Evolutionary conservation across 1,140 invertebrate species (phyloP).

Genomic region (fruit fly (Drosophila melanogaster)): DNA sequence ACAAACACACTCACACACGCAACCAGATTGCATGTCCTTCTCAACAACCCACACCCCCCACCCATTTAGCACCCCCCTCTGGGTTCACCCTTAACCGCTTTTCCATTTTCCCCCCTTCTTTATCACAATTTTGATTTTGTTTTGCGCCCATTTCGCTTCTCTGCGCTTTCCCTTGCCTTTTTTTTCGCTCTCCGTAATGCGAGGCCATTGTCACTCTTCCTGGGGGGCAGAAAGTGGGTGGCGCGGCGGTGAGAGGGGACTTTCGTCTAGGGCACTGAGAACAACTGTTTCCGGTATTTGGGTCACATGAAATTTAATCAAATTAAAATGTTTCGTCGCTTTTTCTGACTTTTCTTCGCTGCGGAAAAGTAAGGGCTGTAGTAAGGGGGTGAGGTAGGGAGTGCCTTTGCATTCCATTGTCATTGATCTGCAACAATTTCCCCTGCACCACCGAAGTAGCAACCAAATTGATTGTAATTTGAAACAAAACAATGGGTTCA

Average conservation of each 20-base stretch:
- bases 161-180: conserved; percentile 25
- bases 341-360: conserved; percentile 7
- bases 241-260: conserved; percentile 22
- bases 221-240: conserved; percentile 29
- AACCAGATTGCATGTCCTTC: no score
- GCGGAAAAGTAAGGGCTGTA: neutral
- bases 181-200: conserved; percentile 46
- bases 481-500: conserved; percentile 17
- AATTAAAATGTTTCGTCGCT: conserved; percentile 78
- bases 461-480: conserved; percentile 68
- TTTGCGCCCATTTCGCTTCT: conserved; percentile 43
- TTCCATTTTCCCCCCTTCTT: conserved; percentile 25
- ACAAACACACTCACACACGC: conserved; percentile 1
- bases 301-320: conserved; percentile 83
- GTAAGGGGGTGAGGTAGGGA: neutral
- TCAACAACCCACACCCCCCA: conserved; percentile 31
- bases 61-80: conserved; percentile 27
- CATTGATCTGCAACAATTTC: conserved; percentile 63
- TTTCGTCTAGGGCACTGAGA: conserved; percentile 73
- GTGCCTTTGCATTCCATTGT: conserved; percentile 22
- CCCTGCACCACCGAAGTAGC: conserved; percentile 20
- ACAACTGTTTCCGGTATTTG: conserved; percentile 83
- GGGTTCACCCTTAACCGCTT: conserved; percentile 22
- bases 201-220: conserved; percentile 62
- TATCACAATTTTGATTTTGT: conserved; percentile 57